A percentile compares a stretch with the other conserved stretches of the same genome.
These are phyloP conservation scores for Nebria brevicollis DNA, from an alignment of 2,888 invertebrate genomes.

Conservation along the genomic window DNA sequence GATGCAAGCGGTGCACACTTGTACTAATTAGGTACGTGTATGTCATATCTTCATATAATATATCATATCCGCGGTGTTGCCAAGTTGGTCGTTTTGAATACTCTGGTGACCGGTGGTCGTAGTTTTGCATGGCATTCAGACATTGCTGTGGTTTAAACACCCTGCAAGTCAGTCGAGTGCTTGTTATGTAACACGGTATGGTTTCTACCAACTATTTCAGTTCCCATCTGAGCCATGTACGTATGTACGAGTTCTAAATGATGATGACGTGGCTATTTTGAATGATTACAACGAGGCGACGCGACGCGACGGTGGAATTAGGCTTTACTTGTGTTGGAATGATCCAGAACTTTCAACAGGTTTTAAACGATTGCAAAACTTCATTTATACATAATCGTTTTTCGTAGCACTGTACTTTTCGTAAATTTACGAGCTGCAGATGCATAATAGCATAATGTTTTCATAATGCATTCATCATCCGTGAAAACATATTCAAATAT, in stretches of 20 bases:
- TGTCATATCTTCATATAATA: constrained; percentile 19
- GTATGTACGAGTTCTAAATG: not conserved
- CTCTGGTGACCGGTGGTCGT: not conserved
- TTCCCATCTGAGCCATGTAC: not conserved
- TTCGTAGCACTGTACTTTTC: too few relatives aligned
- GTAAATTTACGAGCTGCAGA: too few relatives aligned
- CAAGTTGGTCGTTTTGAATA: constrained; percentile 2
- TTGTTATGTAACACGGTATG: not conserved
- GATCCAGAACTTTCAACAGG: too few relatives aligned
- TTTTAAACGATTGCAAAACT: too few relatives aligned
- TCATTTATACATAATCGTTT: too few relatives aligned
- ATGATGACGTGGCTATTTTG: not conserved
- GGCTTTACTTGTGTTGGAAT: not conserved
- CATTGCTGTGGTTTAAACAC: not conserved
- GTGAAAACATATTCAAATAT: too few relatives aligned
- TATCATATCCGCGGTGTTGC: not conserved
- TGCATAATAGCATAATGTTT: too few relatives aligned
- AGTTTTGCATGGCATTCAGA: not conserved
- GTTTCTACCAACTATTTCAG: not conserved
- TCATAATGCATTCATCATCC: too few relatives aligned
- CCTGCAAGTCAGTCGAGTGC: not conserved
- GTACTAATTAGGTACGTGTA: not conserved
- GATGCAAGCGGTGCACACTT: constrained; percentile 7
- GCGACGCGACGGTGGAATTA: not conserved
- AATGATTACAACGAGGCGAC: not conserved